A percentile compares a stretch with the other conserved stretches of the same genome.
These are phyloP conservation scores for Clarias macrocephalus DNA, from an alignment of 2,113 vertebrate species.

Conservation along the genomic window DNA sequence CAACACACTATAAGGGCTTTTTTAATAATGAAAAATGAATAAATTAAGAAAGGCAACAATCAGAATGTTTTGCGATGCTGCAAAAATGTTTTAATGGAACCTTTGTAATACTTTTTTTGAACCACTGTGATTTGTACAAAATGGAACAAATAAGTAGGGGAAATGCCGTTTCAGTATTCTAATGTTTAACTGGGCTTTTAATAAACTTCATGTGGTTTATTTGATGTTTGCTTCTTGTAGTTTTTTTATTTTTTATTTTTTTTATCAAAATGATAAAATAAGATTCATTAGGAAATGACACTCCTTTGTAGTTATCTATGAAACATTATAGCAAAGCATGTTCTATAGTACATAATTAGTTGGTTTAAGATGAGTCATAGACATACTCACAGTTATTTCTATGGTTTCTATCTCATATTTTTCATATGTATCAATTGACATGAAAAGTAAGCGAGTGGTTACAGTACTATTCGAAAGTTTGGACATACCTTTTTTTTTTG, in stretches of 20 bases:
- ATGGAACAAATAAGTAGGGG: constrained; percentile 57
- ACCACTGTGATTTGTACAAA: constrained; percentile 80
- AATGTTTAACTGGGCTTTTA: constrained; percentile 81
- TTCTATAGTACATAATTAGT: neutral
- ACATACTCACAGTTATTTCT: too few species aligned
- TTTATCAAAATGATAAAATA: neutral
- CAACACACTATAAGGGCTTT: constrained; percentile 74
- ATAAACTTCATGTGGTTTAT: constrained; percentile 75
- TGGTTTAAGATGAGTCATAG: too few species aligned
- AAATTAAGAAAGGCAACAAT: constrained; percentile 65
- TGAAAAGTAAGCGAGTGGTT: neutral
- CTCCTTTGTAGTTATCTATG: neutral
- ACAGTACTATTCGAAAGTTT: too few species aligned
- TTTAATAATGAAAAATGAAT: constrained; percentile 40
- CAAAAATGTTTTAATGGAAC: constrained; percentile 67
- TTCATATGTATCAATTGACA: neutral
- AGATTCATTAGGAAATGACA: neutral
- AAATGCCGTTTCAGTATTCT: constrained; percentile 78
- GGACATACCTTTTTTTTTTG: too few species aligned
- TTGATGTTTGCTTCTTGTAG: constrained; percentile 40
- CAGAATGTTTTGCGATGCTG: constrained; percentile 78
- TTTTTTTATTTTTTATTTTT: neutral
- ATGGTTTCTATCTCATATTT: too few species aligned
- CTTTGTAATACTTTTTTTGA: constrained; percentile 77
- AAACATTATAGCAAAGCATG: neutral